Evolutionary conservation across 2,888 invertebrate genomes (phyloP), one percentile per base, ranked within the genome.

Genomic region (Thymelicus sylvestris): DNA sequence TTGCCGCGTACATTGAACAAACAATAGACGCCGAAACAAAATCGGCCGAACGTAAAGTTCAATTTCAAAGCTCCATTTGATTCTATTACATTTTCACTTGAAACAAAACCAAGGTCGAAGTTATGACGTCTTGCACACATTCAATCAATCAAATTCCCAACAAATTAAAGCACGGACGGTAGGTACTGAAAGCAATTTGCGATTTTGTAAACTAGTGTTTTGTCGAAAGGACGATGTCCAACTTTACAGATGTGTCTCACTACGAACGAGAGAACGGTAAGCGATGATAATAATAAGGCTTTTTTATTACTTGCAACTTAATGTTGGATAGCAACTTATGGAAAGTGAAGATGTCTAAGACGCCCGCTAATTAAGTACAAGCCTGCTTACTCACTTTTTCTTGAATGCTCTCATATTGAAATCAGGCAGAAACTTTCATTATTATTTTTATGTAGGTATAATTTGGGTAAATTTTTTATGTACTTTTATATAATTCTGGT

Each of bases 181-280:
- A 39, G 38, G 47, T 44, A 69, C 57, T 59, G 59, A 48, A 69
- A 59, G 64, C 64, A 64, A 64, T 69, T 64, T 69, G 48, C 64
- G 47, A 69, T 69, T 69, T 64, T 64, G 69, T 59, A 64, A 69
- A 69, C 59, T 65, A 70, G 64, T 70, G 69, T 60, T 64, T 63
- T 65, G 69, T 60, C 64, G 64, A 70, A 70, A 59, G 62, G 41
- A 60, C 69, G 50, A 38, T 64, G 63, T 64, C 68, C 63, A 63
- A 68, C 62, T 60, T 38, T 57, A 55, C 12, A 24, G 15, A 10
- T 10, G 47, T 57, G 39, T 39, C 15, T 15, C 15, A 61, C 38
- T 44, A 1, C 4, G 12, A 7, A 8, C 48, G 13, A 38, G 39
- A 24, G 12, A 50, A 15, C 8, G 24, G 59, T 59, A 59, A 31